A percentile compares a stretch with the other conserved stretches of the same genome.
Conservation (phyloP, 2,113 vertebrate genomes). For the Phaethon lepturus region DNA sequence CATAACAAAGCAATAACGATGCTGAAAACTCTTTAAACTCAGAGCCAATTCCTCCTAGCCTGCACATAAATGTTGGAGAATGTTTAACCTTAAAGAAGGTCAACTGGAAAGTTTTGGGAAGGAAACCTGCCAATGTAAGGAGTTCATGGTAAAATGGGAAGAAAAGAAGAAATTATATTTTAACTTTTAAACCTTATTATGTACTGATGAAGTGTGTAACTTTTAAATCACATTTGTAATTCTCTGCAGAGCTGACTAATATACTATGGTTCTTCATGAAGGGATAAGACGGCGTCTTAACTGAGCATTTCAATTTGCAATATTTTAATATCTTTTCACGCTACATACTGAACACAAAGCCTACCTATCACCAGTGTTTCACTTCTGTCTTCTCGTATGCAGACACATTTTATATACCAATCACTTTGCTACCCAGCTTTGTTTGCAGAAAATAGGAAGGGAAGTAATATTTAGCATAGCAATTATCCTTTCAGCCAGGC, state of each 20-base stretch:
- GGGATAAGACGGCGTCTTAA: not conserved
- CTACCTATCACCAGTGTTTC: not conserved
- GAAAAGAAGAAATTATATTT: not conserved
- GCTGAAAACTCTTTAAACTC: not conserved
- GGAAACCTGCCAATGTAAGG: not conserved
- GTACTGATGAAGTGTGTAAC: not conserved
- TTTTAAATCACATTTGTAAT: not conserved
- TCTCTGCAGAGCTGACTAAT: not conserved
- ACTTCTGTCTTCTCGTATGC: not conserved
- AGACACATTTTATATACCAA: not conserved
- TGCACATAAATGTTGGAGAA: not conserved
- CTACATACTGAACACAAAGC: not conserved
- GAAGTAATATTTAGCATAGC: not conserved
- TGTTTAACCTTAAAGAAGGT: not conserved
- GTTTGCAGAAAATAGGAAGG: not conserved
- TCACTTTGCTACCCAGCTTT: not conserved
- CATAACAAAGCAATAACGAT: not conserved
- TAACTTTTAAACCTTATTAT: not conserved
- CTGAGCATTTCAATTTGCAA: not conserved
- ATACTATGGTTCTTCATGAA: not conserved
- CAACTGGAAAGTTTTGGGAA: not conserved
- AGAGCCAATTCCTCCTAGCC: not conserved
- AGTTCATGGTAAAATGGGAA: not conserved
- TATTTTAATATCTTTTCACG: conserved; percentile 1
- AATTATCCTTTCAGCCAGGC: not conserved